Evolutionary conservation across 2,888 invertebrate genomes (phyloP).

Genomic region (Polylopha cassiicola): DNA sequence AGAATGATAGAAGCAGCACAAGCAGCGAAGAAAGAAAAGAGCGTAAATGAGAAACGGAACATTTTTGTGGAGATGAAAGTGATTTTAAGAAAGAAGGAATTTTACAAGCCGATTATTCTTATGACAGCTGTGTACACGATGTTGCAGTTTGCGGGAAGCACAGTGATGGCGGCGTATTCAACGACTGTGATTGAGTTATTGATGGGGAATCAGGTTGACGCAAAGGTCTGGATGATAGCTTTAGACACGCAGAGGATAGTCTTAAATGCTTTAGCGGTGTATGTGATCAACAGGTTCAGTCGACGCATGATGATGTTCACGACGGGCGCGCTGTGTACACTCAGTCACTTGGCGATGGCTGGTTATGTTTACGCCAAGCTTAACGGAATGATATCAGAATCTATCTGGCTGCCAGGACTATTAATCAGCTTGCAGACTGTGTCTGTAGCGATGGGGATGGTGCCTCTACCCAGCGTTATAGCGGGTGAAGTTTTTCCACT

Average conservation of each 20-base stretch:
- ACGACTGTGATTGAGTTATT: neutral
- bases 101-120: neutral
- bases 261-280: neutral
- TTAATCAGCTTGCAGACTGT: neutral
- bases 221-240: neutral
- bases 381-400: neutral
- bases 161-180: neutral
- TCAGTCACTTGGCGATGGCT: neutral
- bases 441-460: constrained; percentile 48
- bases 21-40: no score
- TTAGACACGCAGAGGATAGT: neutral
- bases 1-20: constrained; percentile 46
- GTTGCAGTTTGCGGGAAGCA: neutral
- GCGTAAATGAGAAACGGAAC: no score
- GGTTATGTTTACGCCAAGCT: neutral
- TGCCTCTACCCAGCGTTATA: constrained; percentile 78
- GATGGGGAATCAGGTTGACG: neutral
- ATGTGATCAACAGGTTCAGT: neutral
- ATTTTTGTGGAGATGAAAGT: no score
- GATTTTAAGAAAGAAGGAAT: constrained; percentile 1
- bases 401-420: neutral
- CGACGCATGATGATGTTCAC: constrained; percentile 3
- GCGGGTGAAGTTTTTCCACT: constrained; percentile 77
- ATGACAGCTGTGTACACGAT: neutral
- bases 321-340: neutral